Conservation (phyloP, 2,888 invertebrate genomes). For the Agapostemon virescens region DNA sequence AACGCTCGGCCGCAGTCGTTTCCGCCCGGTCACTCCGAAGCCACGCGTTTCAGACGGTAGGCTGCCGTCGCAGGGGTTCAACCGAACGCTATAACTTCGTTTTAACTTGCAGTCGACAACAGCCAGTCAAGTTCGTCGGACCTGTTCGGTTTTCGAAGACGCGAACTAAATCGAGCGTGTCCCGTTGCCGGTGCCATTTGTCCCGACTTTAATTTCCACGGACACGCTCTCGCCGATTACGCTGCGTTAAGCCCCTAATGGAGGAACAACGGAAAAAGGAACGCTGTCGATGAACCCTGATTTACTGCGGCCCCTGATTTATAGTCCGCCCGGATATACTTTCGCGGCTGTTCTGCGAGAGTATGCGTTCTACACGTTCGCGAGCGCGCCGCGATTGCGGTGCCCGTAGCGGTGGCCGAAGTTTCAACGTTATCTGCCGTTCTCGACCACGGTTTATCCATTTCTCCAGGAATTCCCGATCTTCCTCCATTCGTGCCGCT, state of each 20-base stretch:
- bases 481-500: conserved; percentile 34
- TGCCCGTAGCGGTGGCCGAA: conserved; percentile 5
- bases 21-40: background rate
- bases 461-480: conserved; percentile 60
- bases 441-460: conserved; percentile 52
- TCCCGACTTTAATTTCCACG: conserved; percentile 53
- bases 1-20: background rate
- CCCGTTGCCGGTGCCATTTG: conserved; percentile 38
- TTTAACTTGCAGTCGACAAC: background rate
- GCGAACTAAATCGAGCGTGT: conserved; percentile 29
- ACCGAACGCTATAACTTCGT: background rate
- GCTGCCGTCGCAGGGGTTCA: background rate
- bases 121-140: background rate
- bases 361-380: background rate
- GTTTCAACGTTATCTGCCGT: conserved; percentile 58
- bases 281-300: conserved; percentile 56
- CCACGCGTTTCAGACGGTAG: background rate
- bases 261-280: conserved; percentile 50
- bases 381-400: conserved; percentile 21
- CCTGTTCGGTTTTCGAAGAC: background rate
- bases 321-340: conserved; percentile 21
- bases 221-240: conserved; percentile 43
- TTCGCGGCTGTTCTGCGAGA: background rate
- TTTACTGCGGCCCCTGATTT: conserved; percentile 61
- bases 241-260: conserved; percentile 51